A percentile compares a stretch with the other conserved stretches of the same genome.
Evolutionary conservation across 2,888 invertebrate genomes (phyloP).

Genomic region (Dynastes maya): DNA sequence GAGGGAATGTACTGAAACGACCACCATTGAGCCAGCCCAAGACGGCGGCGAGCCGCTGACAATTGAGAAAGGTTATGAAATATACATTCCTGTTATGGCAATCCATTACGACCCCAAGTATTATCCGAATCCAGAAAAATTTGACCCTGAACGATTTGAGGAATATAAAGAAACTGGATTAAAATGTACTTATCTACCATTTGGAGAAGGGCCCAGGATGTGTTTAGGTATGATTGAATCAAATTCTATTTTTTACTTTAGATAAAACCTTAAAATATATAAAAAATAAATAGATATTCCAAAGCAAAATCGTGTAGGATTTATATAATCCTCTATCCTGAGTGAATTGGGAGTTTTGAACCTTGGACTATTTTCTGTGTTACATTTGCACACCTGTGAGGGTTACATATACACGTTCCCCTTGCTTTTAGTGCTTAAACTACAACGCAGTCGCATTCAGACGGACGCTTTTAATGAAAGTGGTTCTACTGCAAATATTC

Average conservation of each 20-base stretch:
- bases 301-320: too few relatives aligned
- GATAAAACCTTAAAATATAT: not conserved
- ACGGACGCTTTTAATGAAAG: too few relatives aligned
- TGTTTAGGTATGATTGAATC: constrained; percentile 58
- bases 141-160: constrained; percentile 67
- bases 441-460: too few relatives aligned
- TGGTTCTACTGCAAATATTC: too few relatives aligned
- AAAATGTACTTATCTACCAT: constrained; percentile 60
- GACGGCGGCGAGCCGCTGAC: constrained; percentile 56
- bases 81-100: constrained; percentile 63
- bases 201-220: constrained; percentile 63
- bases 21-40: constrained; percentile 38
- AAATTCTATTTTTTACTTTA: constrained; percentile 6
- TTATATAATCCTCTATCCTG: too few relatives aligned
- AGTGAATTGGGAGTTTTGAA: too few relatives aligned
- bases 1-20: constrained; percentile 59
- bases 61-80: constrained; percentile 61
- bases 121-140: constrained; percentile 67
- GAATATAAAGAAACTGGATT: constrained; percentile 59
- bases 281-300: too few relatives aligned
- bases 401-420: too few relatives aligned
- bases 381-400: too few relatives aligned
- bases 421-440: too few relatives aligned
- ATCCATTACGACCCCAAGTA: constrained; percentile 66
- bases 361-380: too few relatives aligned